phyloP scores from a whole-genome alignment of 2,113 vertebrate genomes.

The Gambusia affinis region DNA sequence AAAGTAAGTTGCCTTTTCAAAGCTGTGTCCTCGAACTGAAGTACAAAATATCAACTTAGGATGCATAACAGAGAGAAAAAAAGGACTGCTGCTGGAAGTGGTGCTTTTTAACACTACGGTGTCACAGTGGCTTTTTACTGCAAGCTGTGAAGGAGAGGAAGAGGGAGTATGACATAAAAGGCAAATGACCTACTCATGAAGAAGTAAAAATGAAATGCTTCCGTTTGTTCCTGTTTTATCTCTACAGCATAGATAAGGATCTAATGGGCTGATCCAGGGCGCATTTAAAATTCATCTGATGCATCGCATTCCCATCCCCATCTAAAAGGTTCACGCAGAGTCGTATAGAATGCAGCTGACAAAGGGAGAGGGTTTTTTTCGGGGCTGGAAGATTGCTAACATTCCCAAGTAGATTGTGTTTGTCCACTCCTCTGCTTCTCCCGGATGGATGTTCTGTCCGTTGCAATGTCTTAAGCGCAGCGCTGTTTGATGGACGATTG shows the following conservation, averaged over 20 bases:
- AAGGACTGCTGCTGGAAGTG: slow-evolving; percentile 18
- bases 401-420: slow-evolving; percentile 43
- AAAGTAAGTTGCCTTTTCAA: slow-evolving; percentile 12
- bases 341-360: slow-evolving; percentile 23
- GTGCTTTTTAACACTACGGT: slow-evolving; percentile 15
- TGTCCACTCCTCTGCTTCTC: slow-evolving; percentile 30
- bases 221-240: not conserved
- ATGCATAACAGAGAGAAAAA: not conserved
- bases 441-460: slow-evolving; percentile 8
- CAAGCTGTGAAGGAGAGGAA: not conserved
- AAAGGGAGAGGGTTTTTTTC: slow-evolving; percentile 5
- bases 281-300: slow-evolving; percentile 12
- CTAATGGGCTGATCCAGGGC: not conserved
- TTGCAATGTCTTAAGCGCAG: slow-evolving; percentile 17
- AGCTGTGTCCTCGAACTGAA: slow-evolving; percentile 27
- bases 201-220: not conserved
- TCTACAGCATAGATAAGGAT: not conserved
- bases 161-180: not conserved
- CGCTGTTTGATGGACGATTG: slow-evolving; percentile 31
- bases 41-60: slow-evolving; percentile 12
- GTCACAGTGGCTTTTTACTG: slow-evolving; percentile 35
- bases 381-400: slow-evolving; percentile 14
- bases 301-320: not conserved
- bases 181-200: not conserved
- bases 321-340: not conserved